phyloP scores from a whole-genome alignment of 2,888 invertebrate genomes.

The Brachylomia viminalis region DNA sequence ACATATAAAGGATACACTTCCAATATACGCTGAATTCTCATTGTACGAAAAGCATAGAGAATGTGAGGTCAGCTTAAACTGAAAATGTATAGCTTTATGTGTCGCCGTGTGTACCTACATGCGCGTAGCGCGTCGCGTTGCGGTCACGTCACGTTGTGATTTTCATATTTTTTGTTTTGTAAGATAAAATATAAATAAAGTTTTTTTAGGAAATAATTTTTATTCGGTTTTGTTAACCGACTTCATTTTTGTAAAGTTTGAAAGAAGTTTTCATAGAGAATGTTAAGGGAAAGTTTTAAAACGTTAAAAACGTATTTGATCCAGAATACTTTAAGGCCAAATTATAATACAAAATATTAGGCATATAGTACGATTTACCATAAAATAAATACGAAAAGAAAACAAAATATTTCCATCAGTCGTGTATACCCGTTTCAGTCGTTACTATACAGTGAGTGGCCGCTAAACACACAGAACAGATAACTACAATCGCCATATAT shows the following conservation, averaged over 20 bases:
- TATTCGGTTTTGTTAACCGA: neutral
- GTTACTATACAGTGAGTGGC: constrained; percentile 40
- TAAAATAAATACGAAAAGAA: too few species aligned
- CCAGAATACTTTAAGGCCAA: neutral
- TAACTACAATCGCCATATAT: constrained; percentile 46
- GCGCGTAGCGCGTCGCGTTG: constrained; percentile 8
- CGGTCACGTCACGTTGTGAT: neutral
- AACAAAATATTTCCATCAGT: constrained; percentile 25
- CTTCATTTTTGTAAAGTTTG: too few species aligned
- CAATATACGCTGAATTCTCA: too few species aligned
- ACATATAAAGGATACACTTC: too few species aligned
- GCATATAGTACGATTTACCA: too few species aligned
- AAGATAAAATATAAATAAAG: too few species aligned
- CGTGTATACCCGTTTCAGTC: constrained; percentile 53
- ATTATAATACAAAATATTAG: neutral
- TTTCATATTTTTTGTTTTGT: constrained; percentile 2
- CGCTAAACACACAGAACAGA: constrained; percentile 33
- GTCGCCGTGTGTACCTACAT: too few species aligned
- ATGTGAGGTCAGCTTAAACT: too few species aligned
- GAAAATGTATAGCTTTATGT: too few species aligned
- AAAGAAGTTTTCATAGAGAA: neutral
- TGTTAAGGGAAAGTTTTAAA: neutral
- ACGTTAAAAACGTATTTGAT: neutral
- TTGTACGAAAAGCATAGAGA: too few species aligned
- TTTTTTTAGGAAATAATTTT: neutral